Base-by-base conservation (phyloP, 2,888 invertebrate species). In the Rhingia campestris region DNA sequence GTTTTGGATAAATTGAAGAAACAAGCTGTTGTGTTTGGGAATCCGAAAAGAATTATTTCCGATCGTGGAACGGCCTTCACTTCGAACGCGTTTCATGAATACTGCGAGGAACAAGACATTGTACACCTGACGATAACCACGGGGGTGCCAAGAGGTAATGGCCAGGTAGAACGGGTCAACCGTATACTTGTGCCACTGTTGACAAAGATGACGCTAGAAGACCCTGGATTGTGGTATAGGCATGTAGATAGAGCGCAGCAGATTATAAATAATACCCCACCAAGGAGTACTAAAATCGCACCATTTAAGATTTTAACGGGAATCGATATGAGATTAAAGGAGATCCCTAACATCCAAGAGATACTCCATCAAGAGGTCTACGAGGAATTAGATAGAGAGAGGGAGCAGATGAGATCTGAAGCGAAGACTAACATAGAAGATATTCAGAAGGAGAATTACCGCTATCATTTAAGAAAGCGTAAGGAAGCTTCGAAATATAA, bases 31-130 rank as follows among this genome's bases (percentile, higher is more conserved):
- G 4, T 39, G 0, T 64, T 74, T 32, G 66, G 74, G 6, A 74
- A 56, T 6, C 88, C 88, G 1, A 80, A 43, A 3, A 75, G 88
- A 9, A 86, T 91, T 4, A 88, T 91, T 7, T 87, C 88, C 0
- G 91, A 92, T 75, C 80, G 89, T 45, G 91, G 91, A 7, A 87
- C 88, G 12, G 87, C 88, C 1, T 91, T 90, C 63, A 91, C 90
- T 0, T 88, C 89, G 0, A 86, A 87, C 30, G 51, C 59, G 3
- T 91, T 91, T 70, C 70, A 86, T 49, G 64, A 81, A 4, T 90
- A 88, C 73, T 91, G 89, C 72, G 64, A 85, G 35, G 86, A 88
- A 3, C 88, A 91, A 69, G 69, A 63, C 0, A 79, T 86, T 7
- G 47, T 61, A n/a, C 90, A 91, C 41, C 49, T 89, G 41, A 88